Evolutionary conservation across 2,113 vertebrate species (phyloP).

Genomic region (Leptodactylus fuscus): DNA sequence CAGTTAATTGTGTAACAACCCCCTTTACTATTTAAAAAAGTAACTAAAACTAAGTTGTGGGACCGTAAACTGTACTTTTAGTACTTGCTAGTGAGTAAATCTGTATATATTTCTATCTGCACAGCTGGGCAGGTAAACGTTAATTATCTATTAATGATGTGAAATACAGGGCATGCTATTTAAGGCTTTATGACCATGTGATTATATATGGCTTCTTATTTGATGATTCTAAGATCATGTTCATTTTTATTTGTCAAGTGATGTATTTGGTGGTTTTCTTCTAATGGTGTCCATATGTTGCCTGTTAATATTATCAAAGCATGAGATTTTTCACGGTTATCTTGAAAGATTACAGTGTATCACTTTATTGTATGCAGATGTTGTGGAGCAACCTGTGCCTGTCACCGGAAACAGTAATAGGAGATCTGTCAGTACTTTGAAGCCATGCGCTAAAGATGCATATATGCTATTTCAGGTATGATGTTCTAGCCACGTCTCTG

Average conservation of each 20-base stretch:
- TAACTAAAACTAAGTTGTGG: no score
- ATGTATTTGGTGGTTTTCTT: neutral
- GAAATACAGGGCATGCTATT: no score
- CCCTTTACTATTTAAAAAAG: no score
- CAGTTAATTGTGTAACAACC: no score
- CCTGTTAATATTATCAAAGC: neutral
- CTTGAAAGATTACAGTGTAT: neutral
- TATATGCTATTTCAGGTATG: constrained; percentile 99
- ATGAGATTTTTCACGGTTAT: neutral
- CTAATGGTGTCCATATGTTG: constrained; percentile 20
- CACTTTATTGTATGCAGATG: constrained; percentile 73
- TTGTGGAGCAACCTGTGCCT: constrained; percentile 79
- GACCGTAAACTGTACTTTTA: no score
- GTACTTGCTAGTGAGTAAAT: neutral
- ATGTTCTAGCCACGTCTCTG: no score
- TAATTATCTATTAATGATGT: neutral
- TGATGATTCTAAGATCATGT: neutral
- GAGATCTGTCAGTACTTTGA: constrained; percentile 91
- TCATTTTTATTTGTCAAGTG: neutral
- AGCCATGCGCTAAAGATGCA: constrained; percentile 96
- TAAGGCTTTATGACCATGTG: no score
- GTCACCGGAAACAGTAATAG: constrained; percentile 94
- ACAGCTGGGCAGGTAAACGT: neutral
- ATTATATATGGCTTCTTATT: neutral
- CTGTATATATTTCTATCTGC: neutral